Conservation (phyloP, 2,888 invertebrate genomes). For the Chrysotoxum bicinctum region DNA sequence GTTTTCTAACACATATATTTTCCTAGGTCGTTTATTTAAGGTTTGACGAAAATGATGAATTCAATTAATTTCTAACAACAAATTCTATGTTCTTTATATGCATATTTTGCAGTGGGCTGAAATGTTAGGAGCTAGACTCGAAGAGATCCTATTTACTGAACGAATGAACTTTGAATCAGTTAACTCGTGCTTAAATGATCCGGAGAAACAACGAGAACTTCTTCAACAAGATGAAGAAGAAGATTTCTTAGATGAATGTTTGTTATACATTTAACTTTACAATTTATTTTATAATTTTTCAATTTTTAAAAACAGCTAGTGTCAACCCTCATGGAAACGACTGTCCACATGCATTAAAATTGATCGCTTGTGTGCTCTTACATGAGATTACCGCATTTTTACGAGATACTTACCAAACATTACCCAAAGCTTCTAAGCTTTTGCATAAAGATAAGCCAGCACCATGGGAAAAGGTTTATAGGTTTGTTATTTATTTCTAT, state of each 20-base stretch:
- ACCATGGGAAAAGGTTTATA: constrained; percentile 92
- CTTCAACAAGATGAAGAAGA: constrained; percentile 95
- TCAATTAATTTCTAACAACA: neutral
- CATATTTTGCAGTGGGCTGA: constrained; percentile 78
- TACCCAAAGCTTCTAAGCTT: constrained; percentile 88
- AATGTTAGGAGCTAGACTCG: constrained; percentile 93
- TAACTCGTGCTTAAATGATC: constrained; percentile 87
- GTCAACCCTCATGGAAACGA: constrained; percentile 88
- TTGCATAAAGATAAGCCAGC: constrained; percentile 89
- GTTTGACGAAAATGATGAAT: no score
- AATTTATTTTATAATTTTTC: neutral
- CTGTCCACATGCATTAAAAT: constrained; percentile 93
- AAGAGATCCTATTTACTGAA: constrained; percentile 94
- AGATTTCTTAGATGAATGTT: constrained; percentile 98
- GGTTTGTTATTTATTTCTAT: constrained; percentile 80
- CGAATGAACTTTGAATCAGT: constrained; percentile 87
- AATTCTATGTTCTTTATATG: neutral
- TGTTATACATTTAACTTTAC: neutral
- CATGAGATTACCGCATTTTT: constrained; percentile 98
- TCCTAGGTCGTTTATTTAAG: no score
- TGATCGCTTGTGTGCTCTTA: constrained; percentile 96
- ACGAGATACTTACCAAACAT: constrained; percentile 95
- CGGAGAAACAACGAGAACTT: constrained; percentile 89
- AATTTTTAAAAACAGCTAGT: constrained; percentile 79
- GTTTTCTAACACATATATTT: no score